phyloP scores from a whole-genome alignment of 2,888 invertebrate genomes.

The Patella ulyssiponensis region DNA sequence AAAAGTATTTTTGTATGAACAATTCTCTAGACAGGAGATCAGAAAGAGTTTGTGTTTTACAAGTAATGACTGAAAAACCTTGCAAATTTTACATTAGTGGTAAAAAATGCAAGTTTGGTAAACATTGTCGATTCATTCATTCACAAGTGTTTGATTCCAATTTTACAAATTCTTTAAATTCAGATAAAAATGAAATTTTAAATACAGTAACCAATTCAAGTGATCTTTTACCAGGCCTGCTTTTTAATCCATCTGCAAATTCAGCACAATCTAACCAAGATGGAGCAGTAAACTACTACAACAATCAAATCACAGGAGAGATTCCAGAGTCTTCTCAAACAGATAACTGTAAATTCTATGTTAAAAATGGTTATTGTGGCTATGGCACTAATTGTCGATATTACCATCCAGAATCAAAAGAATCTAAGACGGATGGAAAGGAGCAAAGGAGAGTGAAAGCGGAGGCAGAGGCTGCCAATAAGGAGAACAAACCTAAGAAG shows the following conservation, averaged over 20 bases:
- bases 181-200: background rate
- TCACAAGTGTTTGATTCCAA: conserved; percentile 6
- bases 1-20: too few relatives aligned
- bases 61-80: conserved; percentile 22
- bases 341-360: conserved; percentile 46
- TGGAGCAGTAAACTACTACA: background rate
- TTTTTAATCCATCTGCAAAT: background rate
- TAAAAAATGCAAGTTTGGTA: conserved; percentile 40
- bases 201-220: background rate
- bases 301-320: background rate
- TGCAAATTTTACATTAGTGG: conserved; percentile 26
- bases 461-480: too few relatives aligned
- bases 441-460: too few relatives aligned
- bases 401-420: conserved; percentile 30
- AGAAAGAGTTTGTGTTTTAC: background rate
- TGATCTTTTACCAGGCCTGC: background rate
- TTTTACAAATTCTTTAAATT: background rate
- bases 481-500: too few relatives aligned
- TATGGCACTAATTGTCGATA: conserved; percentile 55
- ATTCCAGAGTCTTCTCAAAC: background rate
- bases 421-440: too few relatives aligned
- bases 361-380: conserved; percentile 48
- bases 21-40: background rate
- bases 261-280: background rate
- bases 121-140: conserved; percentile 41